Percentiles rank a stretch among this genome's conserved stretches.
These are phyloP conservation scores for Pheosia gnoma DNA, from an alignment of 2,888 invertebrate genomes.

Conservation along the genomic window DNA sequence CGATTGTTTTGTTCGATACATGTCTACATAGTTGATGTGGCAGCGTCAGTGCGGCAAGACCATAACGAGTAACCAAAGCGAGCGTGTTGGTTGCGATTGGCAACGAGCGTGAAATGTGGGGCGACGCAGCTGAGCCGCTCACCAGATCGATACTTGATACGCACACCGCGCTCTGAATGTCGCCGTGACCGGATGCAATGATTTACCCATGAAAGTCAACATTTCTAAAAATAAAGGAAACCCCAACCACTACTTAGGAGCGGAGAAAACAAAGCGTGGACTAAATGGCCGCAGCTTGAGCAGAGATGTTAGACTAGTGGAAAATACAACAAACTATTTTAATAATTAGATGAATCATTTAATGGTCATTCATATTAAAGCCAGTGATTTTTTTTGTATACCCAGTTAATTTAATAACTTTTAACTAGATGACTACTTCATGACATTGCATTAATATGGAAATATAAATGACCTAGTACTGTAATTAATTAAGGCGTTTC, in stretches of 20 bases:
- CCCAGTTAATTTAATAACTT: neutral
- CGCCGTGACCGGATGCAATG: conserved; percentile 66
- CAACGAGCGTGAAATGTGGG: conserved; percentile 75
- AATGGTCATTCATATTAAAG: neutral
- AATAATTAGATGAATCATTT: conserved; percentile 22
- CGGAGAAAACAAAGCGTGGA: conserved; percentile 35
- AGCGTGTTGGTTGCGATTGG: conserved; percentile 61
- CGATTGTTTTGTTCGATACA: conserved; percentile 54
- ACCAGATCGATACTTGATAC: conserved; percentile 79
- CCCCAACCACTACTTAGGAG: conserved; percentile 25
- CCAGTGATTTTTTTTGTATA: neutral
- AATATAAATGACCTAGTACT: neutral
- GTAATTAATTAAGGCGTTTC: neutral
- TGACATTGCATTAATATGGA: neutral
- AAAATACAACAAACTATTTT: conserved; percentile 23
- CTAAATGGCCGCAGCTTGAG: conserved; percentile 35
- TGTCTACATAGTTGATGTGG: conserved; percentile 33
- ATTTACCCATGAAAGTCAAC: conserved; percentile 49
- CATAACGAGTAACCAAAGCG: conserved; percentile 46
- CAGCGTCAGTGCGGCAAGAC: conserved; percentile 35
- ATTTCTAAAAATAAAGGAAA: conserved; percentile 48
- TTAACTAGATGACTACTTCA: neutral
- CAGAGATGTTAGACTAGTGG: conserved; percentile 31
- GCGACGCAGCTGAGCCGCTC: conserved; percentile 71
- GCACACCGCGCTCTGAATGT: conserved; percentile 73